A percentile compares a stretch with the other conserved stretches of the same genome.
These are phyloP conservation scores for Vespertilio murinus DNA, from an alignment of 2,797 vertebrate species.

Conservation along the genomic window DNA sequence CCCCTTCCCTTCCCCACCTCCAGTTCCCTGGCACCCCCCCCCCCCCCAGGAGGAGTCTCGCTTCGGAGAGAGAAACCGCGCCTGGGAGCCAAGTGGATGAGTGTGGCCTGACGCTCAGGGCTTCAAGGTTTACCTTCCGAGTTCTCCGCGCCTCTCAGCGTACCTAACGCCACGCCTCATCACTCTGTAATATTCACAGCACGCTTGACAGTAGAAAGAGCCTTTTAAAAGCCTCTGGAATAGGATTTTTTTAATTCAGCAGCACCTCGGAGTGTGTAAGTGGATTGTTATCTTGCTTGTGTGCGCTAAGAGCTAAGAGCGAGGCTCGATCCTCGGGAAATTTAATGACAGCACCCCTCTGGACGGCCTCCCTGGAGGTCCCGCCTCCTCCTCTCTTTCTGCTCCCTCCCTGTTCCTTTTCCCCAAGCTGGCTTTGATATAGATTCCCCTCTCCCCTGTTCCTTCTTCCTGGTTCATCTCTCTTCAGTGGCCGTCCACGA, in stretches of 20 bases:
- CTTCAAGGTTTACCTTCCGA: constrained; percentile 34
- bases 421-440: background rate
- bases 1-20: background rate
- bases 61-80: background rate
- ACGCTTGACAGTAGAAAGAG: background rate
- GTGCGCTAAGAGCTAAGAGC: background rate
- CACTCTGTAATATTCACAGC: background rate
- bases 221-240: background rate
- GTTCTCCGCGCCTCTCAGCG: background rate
- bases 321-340: background rate
- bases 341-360: background rate
- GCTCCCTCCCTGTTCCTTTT: background rate
- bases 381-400: background rate
- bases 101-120: constrained; percentile 34
- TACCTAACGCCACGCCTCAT: background rate
- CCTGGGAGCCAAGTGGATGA: constrained; percentile 18
- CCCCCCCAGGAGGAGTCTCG: background rate
- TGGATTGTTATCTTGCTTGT: background rate
- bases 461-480: background rate
- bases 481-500: background rate
- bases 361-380: background rate
- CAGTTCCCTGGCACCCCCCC: background rate
- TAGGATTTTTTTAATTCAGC: background rate
- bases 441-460: background rate
- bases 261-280: background rate